These are phyloP conservation scores for Tribolium madens DNA, from an alignment of 1,140 invertebrate species.

Conservation along the genomic window DNA sequence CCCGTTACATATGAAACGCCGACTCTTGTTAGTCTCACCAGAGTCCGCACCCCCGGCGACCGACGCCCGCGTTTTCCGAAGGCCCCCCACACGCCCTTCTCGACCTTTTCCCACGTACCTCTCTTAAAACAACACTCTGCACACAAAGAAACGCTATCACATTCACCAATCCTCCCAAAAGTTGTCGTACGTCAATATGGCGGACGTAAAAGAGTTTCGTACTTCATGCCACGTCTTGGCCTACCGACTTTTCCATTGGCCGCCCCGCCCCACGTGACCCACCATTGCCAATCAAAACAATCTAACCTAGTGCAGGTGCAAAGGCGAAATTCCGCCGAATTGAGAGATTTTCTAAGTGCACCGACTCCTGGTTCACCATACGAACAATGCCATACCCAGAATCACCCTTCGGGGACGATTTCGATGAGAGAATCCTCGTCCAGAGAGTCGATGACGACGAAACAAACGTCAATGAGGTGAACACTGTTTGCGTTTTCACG, in stretches of 20 bases:
- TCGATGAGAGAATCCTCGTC: conserved; percentile 48
- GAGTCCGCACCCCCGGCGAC: background rate
- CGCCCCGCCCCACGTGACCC: conserved; percentile 63
- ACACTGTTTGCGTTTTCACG: conserved; percentile 20
- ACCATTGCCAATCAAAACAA: conserved; percentile 50
- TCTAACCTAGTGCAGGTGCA: conserved; percentile 41
- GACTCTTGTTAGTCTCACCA: background rate
- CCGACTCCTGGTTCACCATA: conserved; percentile 3
- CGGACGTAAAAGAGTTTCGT: conserved; percentile 80
- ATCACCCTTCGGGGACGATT: conserved; percentile 57
- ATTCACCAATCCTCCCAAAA: conserved; percentile 77
- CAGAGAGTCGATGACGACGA: conserved; percentile 42
- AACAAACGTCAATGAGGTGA: conserved; percentile 44
- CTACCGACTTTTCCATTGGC: conserved; percentile 63
- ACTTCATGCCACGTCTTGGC: conserved; percentile 81
- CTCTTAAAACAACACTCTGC: conserved; percentile 73
- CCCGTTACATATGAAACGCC: background rate
- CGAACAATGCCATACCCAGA: conserved; percentile 58
- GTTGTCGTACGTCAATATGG: conserved; percentile 84
- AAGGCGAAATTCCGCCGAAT: conserved; percentile 74
- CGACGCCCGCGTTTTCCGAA: background rate
- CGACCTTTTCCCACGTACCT: conserved; percentile 70
- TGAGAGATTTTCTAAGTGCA: background rate
- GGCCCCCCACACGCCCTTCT: background rate
- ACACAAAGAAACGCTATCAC: conserved; percentile 76